Conservation (phyloP, 2,888 invertebrate genomes). For the Pachycephus smyrnensis region DNA sequence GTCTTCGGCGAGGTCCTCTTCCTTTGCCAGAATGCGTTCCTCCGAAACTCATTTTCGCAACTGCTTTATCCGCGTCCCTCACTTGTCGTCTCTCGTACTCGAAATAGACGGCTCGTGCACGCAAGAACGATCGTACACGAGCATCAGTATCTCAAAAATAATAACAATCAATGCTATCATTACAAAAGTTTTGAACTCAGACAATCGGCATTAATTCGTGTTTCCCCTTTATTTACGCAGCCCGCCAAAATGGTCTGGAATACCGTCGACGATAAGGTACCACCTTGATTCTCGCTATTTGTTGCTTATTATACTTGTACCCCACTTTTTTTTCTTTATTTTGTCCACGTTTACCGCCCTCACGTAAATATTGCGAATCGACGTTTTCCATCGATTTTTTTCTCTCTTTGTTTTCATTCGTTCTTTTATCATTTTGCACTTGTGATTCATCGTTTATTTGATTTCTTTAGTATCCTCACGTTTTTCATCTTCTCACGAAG, state of each 20-base stretch:
- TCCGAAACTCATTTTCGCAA: constrained; percentile 12
- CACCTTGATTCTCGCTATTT: background rate
- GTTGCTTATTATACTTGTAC: background rate
- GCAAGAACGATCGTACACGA: background rate
- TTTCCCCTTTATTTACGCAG: constrained; percentile 64
- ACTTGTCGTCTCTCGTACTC: background rate
- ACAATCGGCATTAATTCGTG: constrained; percentile 51
- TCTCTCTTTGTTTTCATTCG: background rate
- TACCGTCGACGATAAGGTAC: constrained; percentile 64
- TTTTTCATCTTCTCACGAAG: background rate
- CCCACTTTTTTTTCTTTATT: background rate
- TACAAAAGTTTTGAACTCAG: background rate
- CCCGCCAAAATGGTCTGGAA: constrained; percentile 66
- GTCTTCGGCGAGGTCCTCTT: background rate
- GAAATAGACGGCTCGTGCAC: background rate
- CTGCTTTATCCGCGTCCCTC: background rate
- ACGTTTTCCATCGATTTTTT: background rate
- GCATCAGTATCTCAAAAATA: background rate
- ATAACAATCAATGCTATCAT: background rate
- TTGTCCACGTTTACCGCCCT: background rate
- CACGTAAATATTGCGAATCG: background rate
- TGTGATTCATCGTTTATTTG: too few relatives aligned
- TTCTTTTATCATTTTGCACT: background rate
- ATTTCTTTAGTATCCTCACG: background rate
- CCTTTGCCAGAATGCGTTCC: constrained; percentile 12